Evolutionary conservation across 2,113 vertebrate genomes (phyloP), one percentile per base, ranked within the genome.

Genomic region (Pithys albifrons): DNA sequence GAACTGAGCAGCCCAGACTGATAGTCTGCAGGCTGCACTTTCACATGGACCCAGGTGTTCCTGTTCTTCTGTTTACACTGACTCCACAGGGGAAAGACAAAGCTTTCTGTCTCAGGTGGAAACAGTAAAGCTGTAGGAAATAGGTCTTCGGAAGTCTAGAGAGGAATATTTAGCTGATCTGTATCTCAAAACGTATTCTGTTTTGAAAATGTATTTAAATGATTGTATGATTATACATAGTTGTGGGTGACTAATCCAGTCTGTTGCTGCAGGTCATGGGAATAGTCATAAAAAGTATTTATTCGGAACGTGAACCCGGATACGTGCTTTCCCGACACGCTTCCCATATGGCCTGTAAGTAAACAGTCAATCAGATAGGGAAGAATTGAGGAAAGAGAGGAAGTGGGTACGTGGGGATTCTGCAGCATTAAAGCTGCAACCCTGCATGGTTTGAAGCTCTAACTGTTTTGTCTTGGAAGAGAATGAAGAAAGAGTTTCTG

Each of bases 191-290:
- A 91, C 0, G 0, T 41, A 74, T 67, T 86, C 79, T 93, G 75
- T 86, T 93, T 94, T 95, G 93, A 90, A 94, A 95, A 90, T 54
- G 45, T 86, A 93, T 96, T 96, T 96, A 97, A 90, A 94, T 94
- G 72, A 81, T 85, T 54, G 82, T 77, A 61, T 94, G 92, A 88
- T 95, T 93, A 81, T 83, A 93, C 95, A 93, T 94, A 92, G 88
- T 90, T 96, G 95, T 92, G 95, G 94, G 95, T 76, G 23, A 95
- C 92, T 97, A 95, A 97, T 96, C 64, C 84, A 94, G 92, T 93
- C 82, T 95, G 67, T 97, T 93, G 96, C 96, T 96, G 83, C 96
- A 96, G 96, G 95, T 96, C 95, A 97, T 96, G 93, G 90, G 93
- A 96, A 95, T 94, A 96, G 85, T 95, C 92, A 81, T 96, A 94